These are phyloP conservation scores for Caenorhabditis sp. DNA, from an alignment of 2,888 invertebrate species.

Conservation along the genomic window DNA sequence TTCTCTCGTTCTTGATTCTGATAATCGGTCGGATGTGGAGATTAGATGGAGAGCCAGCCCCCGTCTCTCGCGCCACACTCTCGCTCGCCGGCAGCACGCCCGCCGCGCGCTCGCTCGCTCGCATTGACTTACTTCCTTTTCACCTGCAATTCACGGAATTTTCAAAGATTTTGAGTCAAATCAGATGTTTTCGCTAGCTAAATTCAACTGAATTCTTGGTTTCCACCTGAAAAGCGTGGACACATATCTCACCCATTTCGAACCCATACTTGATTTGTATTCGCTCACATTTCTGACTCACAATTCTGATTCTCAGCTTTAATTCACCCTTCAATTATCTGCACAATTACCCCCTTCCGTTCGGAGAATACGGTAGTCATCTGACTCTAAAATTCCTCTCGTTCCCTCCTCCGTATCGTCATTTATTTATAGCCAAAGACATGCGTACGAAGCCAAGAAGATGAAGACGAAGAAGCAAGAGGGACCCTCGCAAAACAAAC, in stretches of 20 bases:
- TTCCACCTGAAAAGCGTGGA: too few species aligned
- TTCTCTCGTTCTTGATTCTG: constrained; percentile 5
- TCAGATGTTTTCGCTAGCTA: too few species aligned
- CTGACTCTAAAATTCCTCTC: background rate
- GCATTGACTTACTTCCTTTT: background rate
- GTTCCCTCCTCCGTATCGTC: too few species aligned
- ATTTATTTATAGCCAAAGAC: constrained; percentile 42
- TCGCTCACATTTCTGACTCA: background rate
- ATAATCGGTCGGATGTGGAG: constrained; percentile 59
- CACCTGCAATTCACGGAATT: too few species aligned
- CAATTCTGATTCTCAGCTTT: background rate
- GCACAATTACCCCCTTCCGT: too few species aligned
- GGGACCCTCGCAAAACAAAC: constrained; percentile 41
- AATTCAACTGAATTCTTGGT: too few species aligned
- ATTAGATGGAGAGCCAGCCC: constrained; percentile 36
- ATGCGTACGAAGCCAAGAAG: background rate
- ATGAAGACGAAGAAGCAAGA: constrained; percentile 7
- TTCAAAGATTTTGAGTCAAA: too few species aligned
- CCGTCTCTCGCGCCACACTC: constrained; percentile 27
- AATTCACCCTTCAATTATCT: constrained; percentile 13
- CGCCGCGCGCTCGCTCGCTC: constrained; percentile 2
- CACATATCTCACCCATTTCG: background rate
- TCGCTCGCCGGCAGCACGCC: constrained; percentile 17
- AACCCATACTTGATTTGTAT: background rate
- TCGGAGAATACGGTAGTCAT: constrained; percentile 14